phyloP scores from a whole-genome alignment of 2,113 vertebrate genomes.

The human (Homo sapiens) region GRCh38 chr9:27982501-27983000 shows the following conservation, averaged over 20 bases:
- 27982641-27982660: not conserved
- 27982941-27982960: not conserved
- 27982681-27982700: not conserved
- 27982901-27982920: not conserved
- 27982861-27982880: not conserved
- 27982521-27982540: not conserved
- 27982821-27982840: not conserved
- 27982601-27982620: not conserved
- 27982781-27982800: not conserved
- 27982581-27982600: not conserved
- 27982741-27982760: not conserved
- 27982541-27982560: not conserved
- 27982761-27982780: constrained; percentile 14
- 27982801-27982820: not conserved
- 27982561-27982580: not conserved
- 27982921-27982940: not conserved
- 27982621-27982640: not conserved
- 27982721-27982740: not conserved
- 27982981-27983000: not conserved
- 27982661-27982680: not conserved
- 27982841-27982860: not conserved
- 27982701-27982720: not conserved
- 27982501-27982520: not conserved
- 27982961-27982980: not conserved
- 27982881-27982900: not conserved